Evolutionary conservation across 2,888 invertebrate species (phyloP).

Genomic region (Melieria omissa): DNA sequence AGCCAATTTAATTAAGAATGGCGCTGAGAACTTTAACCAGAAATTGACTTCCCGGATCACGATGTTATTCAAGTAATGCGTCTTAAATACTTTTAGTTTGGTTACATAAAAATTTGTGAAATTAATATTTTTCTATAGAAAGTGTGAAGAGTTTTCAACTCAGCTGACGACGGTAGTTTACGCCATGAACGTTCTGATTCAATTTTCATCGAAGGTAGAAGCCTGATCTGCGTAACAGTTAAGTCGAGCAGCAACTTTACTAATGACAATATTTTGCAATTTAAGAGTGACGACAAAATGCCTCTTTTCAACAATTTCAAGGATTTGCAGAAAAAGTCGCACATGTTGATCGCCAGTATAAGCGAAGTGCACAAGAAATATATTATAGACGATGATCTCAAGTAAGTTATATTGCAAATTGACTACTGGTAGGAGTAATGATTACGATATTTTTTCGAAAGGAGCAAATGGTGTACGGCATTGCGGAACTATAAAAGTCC

Average conservation of each 20-base stretch:
- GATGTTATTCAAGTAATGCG: slow-evolving; percentile 68
- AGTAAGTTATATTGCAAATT: slow-evolving; percentile 48
- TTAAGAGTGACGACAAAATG: slow-evolving; percentile 54
- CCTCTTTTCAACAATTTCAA: slow-evolving; percentile 66
- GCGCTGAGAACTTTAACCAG: slow-evolving; percentile 78
- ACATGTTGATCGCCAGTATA: slow-evolving; percentile 73
- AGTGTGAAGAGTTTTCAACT: slow-evolving; percentile 63
- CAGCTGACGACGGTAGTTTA: slow-evolving; percentile 61
- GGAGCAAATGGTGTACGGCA: slow-evolving; percentile 75
- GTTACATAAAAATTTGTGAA: neutral
- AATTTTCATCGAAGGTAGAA: slow-evolving; percentile 57
- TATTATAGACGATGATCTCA: slow-evolving; percentile 70
- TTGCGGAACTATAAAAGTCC: slow-evolving; percentile 74
- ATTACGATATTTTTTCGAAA: slow-evolving; percentile 35
- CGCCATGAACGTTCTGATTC: slow-evolving; percentile 59
- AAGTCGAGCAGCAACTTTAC: no score
- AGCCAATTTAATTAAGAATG: slow-evolving; percentile 77
- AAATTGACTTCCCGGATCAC: slow-evolving; percentile 74
- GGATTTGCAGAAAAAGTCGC: slow-evolving; percentile 70
- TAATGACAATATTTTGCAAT: no score
- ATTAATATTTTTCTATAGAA: slow-evolving; percentile 49
- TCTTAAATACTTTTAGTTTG: neutral
- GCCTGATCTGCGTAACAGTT: no score
- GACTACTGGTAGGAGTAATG: neutral
- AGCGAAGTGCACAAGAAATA: slow-evolving; percentile 74